These are phyloP conservation scores for Pheosia gnoma DNA, from an alignment of 2,888 invertebrate species.

Conservation along the genomic window DNA sequence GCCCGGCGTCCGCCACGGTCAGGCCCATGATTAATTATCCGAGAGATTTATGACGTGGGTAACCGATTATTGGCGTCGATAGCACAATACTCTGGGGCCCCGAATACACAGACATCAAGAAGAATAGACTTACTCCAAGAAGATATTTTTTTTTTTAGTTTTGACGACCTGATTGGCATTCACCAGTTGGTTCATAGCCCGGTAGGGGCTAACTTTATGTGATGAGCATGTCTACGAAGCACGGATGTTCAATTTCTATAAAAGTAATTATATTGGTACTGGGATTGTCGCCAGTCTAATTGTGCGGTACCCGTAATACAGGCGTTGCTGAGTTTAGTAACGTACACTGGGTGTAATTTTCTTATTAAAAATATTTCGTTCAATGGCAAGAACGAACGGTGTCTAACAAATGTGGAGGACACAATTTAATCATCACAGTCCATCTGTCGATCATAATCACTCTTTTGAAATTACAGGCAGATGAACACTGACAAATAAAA, in stretches of 20 bases:
- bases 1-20: conserved; percentile 44
- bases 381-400: no score
- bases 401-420: no score
- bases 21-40: conserved; percentile 58
- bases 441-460: conserved; percentile 23
- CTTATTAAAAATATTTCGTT: no score
- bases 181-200: no score
- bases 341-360: no score
- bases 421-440: conserved; percentile 4
- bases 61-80: conserved; percentile 53
- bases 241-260: no score
- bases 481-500: conserved; percentile 43
- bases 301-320: no score
- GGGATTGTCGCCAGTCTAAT: no score
- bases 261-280: no score
- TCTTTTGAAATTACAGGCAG: conserved; percentile 13
- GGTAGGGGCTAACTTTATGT: no score
- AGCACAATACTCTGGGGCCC: conserved; percentile 34
- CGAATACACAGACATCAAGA: conserved; percentile 19
- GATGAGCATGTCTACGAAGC: no score
- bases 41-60: conserved; percentile 59
- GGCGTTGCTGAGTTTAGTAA: no score
- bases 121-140: conserved; percentile 14
- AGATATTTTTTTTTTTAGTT: neutral
- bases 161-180: neutral